Percentiles rank a stretch among this genome's conserved stretches.
These are phyloP conservation scores for Sinella curviseta DNA, from an alignment of 1,140 invertebrate genomes.

Conservation along the genomic window DNA sequence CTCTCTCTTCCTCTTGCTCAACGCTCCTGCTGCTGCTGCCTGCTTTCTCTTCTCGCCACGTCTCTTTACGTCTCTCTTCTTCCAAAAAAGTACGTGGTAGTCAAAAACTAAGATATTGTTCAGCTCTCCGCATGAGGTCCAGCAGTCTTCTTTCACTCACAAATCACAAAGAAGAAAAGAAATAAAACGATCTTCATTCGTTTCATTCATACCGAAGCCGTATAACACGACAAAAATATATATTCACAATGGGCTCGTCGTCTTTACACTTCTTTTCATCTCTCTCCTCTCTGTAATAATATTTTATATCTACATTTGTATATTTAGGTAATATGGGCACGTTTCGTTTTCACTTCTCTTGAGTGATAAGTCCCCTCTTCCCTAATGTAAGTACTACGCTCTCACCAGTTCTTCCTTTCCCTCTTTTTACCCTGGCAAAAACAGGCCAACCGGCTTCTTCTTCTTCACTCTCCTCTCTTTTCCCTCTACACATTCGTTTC, in stretches of 20 bases:
- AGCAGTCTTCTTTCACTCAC: conserved; percentile 12
- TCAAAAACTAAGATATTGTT: conserved; percentile 19
- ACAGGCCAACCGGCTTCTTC: neutral
- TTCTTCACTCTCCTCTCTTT: neutral
- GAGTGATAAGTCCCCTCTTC: neutral
- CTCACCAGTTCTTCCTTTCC: neutral
- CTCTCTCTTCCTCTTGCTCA: neutral
- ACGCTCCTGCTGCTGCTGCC: too few relatives aligned
- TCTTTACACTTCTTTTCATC: neutral
- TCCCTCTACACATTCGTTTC: neutral
- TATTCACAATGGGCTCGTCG: neutral
- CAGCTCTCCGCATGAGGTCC: neutral
- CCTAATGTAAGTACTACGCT: neutral
- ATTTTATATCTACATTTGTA: neutral
- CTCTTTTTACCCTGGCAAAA: neutral
- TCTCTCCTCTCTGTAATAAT: neutral
- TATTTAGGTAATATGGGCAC: neutral
- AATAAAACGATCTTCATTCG: neutral
- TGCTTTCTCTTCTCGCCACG: neutral
- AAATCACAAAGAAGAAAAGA: conserved; percentile 16
- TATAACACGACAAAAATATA: neutral
- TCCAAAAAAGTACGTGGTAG: neutral
- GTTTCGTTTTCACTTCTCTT: neutral
- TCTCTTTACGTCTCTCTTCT: too few relatives aligned
- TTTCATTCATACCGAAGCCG: neutral